Evolutionary conservation across 2,888 invertebrate genomes (phyloP), one percentile per base, ranked within the genome.

Genomic region (Eucera pruinosa): DNA sequence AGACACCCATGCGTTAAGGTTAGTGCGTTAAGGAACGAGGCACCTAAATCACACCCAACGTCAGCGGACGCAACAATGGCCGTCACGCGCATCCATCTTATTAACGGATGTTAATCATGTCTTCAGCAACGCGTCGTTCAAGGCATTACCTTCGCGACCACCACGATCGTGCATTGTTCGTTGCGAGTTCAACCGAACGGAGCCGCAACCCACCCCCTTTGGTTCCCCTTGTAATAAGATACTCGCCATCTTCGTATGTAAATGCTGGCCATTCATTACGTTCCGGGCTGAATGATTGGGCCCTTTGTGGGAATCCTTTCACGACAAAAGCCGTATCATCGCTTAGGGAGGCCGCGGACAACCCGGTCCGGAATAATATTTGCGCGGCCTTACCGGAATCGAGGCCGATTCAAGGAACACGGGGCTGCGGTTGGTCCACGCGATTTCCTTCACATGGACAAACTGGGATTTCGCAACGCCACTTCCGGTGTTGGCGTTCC

Each of bases 21-120:
- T 2, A 6, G 41, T 2, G 33, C 1, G 27, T 47, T 3, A 33
- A 11, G 57, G 68, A 64, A 61, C 69, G 66, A 75, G 60, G 74
- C 73, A 86, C 84, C 87, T 88, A 87, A 89, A 90, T 90, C 89
- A 89, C 86, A 81, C 62, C 80, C 81, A 77, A 87, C 86, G 90
- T 89, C 86, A 79, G 78, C 84, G 84, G 83, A 58, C 71, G 81
- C 86, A 90, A 91, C 91, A 92, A 91, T 91, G 89, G 86, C 85
- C 88, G 89, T 90, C 91, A 90, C 83, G 86, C 83, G 87, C 90
- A 90, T 91, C 90, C 90, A 90, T 91, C 91, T 92, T 92, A 92
- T 92, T 92, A 92, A 90, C 90, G 91, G 91, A 92, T 92, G 91
- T 92, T 92, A 92, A 92, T 92, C 92, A 89, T 90, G 92, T 92